phyloP scores from a whole-genome alignment of 2,113 vertebrate species.

The Rhinopomastus cyanomelas region DNA sequence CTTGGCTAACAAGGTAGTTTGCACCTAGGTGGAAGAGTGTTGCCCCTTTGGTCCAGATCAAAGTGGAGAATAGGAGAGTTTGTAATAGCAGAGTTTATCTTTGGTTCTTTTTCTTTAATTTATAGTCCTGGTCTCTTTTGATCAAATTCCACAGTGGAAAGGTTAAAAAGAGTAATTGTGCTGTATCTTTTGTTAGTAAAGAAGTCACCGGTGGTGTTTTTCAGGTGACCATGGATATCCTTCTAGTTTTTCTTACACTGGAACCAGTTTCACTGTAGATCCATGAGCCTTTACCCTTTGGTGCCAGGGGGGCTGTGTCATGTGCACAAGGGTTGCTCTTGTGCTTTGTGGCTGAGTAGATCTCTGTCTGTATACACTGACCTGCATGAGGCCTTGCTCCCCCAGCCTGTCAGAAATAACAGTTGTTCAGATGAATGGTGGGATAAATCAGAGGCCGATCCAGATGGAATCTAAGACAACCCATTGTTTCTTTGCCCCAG shows the following conservation, averaged over 20 bases:
- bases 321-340: not conserved
- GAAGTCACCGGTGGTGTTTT: not conserved
- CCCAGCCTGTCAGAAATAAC: not conserved
- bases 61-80: not conserved
- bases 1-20: not conserved
- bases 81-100: not conserved
- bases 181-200: not conserved
- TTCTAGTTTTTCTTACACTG: not conserved
- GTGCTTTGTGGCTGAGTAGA: not conserved
- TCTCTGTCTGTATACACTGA: not conserved
- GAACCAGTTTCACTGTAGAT: constrained; percentile 21
- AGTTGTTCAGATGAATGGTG: not conserved
- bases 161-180: not conserved
- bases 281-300: not conserved
- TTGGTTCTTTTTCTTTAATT: not conserved
- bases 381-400: not conserved
- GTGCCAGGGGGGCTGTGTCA: not conserved
- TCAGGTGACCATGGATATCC: not conserved
- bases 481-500: not conserved
- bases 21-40: not conserved
- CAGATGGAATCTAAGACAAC: not conserved
- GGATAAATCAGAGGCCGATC: not conserved
- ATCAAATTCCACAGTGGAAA: not conserved
- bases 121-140: not conserved
- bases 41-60: not conserved